Evolutionary conservation across 2,888 invertebrate genomes (phyloP).

Genomic region (Theodoxus fluviatilis): DNA sequence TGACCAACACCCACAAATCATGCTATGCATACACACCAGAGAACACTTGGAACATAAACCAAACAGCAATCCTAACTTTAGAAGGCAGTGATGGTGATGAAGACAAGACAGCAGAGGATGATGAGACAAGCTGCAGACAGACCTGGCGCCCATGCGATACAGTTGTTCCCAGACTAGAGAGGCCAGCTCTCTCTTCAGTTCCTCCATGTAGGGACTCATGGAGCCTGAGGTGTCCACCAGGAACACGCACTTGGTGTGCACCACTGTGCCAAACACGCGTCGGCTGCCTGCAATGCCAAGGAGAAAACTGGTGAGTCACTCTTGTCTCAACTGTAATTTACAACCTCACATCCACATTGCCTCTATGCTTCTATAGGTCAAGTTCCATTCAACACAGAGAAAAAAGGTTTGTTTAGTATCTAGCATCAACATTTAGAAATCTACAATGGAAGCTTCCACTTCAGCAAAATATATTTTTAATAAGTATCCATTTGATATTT

Average conservation of each 20-base stretch:
- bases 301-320: neutral
- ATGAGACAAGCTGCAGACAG: no score
- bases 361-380: no score
- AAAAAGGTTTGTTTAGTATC: no score
- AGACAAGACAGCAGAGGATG: no score
- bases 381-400: no score
- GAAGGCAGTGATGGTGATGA: no score
- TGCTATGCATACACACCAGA: neutral
- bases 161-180: constrained; percentile 66
- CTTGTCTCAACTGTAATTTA: neutral
- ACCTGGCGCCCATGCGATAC: constrained; percentile 57
- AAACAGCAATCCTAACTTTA: no score
- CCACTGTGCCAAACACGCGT: constrained; percentile 62
- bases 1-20: neutral
- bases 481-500: no score
- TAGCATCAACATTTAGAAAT: no score
- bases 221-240: constrained; percentile 66
- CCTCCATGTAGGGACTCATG: constrained; percentile 63
- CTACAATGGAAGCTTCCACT: no score
- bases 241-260: constrained; percentile 60
- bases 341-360: neutral
- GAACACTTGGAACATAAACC: no score
- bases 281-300: constrained; percentile 52
- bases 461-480: no score
- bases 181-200: constrained; percentile 63